Base-by-base conservation (phyloP, 35 echinoderm and acorn worm species). In the Ptychodera flava region DNA sequence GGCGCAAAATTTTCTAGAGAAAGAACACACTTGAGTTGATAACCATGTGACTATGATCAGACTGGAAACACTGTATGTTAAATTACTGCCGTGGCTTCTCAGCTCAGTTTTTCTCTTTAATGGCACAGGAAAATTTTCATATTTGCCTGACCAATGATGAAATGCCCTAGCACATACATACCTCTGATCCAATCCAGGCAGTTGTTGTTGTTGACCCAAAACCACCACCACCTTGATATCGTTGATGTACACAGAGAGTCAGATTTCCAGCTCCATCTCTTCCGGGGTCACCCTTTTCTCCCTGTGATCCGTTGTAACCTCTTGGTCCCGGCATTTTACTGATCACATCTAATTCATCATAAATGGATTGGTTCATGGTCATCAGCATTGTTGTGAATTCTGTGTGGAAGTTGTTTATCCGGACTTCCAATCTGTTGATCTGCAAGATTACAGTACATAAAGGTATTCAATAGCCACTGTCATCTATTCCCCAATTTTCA, bases 251-350 rank as follows among this genome's bases (percentile, higher is more conserved):
- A 83, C 82, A 83, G 30, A 36, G 33, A n/a, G 33, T 83, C 16
- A 83, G 82, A 83, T 83, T 28, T 0, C 82, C 82, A 83, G 82
- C 82, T 0, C 82, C 82, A n/a, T n/a, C n/a, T n/a, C n/a, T n/a
- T n/a, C n/a, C n/a, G 2, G 82, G 35, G 12, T 16, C 16, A 0
- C 80, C 80, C 34, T 32, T 16, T 34, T 82, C 27, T 35, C 82
- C 82, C 35, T 83, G 33, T 0, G 82, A 83, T 36, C 82, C 82
- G 37, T 83, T 83, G 82, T 83, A 83, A 36, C 82, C 82, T 37
- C 82, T 83, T 36, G 82, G 82, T 0, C 82, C 82, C 12, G 28
- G 16, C 82, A 83, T 83, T 30, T 83, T 83, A 36, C 82, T 83
- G 12, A 83, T 36, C 0, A 35, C 12, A n/a, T 83, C 35, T 27